phyloP scores from a whole-genome alignment of 2,888 invertebrate genomes.

The Mongoloraphidia duomilia region DNA sequence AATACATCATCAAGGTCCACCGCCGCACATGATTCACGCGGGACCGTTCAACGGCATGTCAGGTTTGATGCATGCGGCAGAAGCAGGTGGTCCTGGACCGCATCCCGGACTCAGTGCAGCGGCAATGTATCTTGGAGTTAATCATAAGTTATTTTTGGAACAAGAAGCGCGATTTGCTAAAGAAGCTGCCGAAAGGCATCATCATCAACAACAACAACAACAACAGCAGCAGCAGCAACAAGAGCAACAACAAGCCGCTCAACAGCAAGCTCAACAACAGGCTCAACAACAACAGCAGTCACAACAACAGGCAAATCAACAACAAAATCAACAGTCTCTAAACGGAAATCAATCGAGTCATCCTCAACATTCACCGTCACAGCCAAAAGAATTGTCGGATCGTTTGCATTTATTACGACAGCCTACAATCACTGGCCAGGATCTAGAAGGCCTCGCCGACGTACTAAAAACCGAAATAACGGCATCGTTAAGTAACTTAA shows the following conservation, averaged over 20 bases:
- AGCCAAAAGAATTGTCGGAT: constrained; percentile 59
- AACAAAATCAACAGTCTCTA: constrained; percentile 23
- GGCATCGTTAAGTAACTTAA: constrained; percentile 64
- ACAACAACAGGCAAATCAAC: constrained; percentile 20
- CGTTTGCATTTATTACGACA: constrained; percentile 62
- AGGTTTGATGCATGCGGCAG: constrained; percentile 34
- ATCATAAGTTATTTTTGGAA: constrained; percentile 65
- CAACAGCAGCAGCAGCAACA: constrained; percentile 28
- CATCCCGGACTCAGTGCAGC: constrained; percentile 48
- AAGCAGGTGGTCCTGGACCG: constrained; percentile 31
- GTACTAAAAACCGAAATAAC: constrained; percentile 82
- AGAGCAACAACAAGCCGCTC: constrained; percentile 13
- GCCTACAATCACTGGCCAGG: constrained; percentile 56
- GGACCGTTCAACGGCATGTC: constrained; percentile 37
- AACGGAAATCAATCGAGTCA: constrained; percentile 10
- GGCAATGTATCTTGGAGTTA: constrained; percentile 61
- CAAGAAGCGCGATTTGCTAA: constrained; percentile 62
- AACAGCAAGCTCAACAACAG: constrained; percentile 26
- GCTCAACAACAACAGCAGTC: constrained; percentile 28
- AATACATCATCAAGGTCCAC: constrained; percentile 37
- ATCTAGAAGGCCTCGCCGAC: constrained; percentile 80
- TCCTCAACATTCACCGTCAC: constrained; percentile 26
- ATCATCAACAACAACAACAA: constrained; percentile 30
- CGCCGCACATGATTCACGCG: constrained; percentile 36
- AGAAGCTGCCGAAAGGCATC: constrained; percentile 40